These are phyloP conservation scores for Sphaerophoria rueppellii DNA, from an alignment of 2,888 invertebrate genomes.

Conservation along the genomic window DNA sequence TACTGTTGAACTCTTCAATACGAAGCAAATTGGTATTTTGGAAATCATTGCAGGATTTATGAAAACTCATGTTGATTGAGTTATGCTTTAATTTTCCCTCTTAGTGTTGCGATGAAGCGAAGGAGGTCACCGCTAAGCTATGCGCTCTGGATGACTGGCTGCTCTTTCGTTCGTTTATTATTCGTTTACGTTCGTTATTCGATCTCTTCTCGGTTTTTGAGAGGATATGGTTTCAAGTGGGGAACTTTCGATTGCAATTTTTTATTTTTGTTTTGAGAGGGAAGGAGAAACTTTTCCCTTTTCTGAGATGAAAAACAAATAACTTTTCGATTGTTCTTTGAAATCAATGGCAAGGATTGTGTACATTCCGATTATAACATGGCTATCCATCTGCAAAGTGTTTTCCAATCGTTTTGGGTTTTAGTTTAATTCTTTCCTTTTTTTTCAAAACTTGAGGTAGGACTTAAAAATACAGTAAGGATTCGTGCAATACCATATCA, in stretches of 20 bases:
- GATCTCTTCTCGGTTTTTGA: not conserved
- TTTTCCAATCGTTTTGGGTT: conserved; percentile 59
- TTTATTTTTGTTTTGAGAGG: not conserved
- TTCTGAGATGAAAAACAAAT: conserved; percentile 58
- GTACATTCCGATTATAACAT: conserved; percentile 50
- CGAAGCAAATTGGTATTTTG: conserved; percentile 15
- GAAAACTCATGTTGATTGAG: conserved; percentile 73
- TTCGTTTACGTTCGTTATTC: not conserved
- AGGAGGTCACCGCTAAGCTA: conserved; percentile 12
- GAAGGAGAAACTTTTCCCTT: conserved; percentile 58
- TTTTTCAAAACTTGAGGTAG: not conserved
- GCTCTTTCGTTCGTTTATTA: not conserved
- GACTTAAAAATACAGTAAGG: not conserved
- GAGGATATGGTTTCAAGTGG: conserved; percentile 17
- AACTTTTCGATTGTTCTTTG: conserved; percentile 66
- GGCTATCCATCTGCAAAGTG: conserved; percentile 64
- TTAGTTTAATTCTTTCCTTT: conserved; percentile 12
- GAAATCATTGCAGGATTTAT: conserved; percentile 71
- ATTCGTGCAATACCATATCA: no score
- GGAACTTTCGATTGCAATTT: conserved; percentile 69
- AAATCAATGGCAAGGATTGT: conserved; percentile 19
- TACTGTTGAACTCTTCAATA: not conserved
- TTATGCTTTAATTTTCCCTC: conserved; percentile 62
- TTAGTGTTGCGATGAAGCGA: conserved; percentile 32
- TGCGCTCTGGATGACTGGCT: not conserved